Evolutionary conservation across 2,888 invertebrate species (phyloP).

Genomic region (Pteria penguin): DNA sequence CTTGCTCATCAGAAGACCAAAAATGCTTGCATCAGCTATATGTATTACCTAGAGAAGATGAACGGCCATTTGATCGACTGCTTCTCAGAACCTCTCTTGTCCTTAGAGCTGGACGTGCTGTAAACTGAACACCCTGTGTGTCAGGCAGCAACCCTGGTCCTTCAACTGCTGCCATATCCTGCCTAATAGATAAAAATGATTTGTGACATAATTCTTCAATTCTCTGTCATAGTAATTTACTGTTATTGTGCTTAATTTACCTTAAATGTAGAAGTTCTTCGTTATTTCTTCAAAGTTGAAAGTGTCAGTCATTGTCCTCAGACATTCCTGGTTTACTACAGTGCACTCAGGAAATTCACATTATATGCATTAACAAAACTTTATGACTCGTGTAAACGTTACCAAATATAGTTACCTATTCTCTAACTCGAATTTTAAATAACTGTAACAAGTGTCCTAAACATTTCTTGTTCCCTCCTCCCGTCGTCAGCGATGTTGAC

Average conservation of each 20-base stretch:
- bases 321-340: too few species aligned
- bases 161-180: constrained; percentile 60
- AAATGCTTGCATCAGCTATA: not conserved
- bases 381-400: too few species aligned
- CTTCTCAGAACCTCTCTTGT: constrained; percentile 55
- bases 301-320: too few species aligned
- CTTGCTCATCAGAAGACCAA: not conserved
- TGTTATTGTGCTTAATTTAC: too few species aligned
- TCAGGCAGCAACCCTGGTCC: constrained; percentile 63
- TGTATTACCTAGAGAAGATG: constrained; percentile 61
- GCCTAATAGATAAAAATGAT: too few species aligned
- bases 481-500: constrained; percentile 11
- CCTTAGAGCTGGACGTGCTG: constrained; percentile 64
- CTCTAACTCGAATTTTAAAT: not conserved
- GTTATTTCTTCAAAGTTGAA: too few species aligned
- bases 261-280: too few species aligned
- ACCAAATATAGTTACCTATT: too few species aligned
- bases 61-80: constrained; percentile 49
- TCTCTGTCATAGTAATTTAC: too few species aligned
- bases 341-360: too few species aligned
- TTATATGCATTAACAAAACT: too few species aligned
- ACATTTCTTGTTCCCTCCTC: not conserved
- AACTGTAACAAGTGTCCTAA: constrained; percentile 2
- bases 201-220: too few species aligned
- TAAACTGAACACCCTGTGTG: constrained; percentile 68